Evolutionary conservation across 2,888 invertebrate genomes (phyloP).

Genomic region (Tetragonisca angustula): DNA sequence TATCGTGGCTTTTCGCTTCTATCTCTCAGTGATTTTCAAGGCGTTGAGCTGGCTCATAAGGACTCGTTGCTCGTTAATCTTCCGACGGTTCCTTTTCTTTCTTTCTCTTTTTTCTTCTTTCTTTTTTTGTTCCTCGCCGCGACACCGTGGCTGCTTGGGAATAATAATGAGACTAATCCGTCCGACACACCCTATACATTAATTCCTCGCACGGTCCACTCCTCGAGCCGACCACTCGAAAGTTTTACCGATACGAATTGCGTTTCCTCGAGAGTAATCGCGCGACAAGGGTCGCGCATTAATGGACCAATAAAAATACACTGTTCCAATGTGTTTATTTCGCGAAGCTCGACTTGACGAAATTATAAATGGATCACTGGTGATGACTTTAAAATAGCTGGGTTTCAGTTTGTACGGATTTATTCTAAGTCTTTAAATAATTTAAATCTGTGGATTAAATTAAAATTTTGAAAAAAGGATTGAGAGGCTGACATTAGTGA

Average conservation of each 20-base stretch:
- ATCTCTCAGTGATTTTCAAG: slow-evolving; percentile 65
- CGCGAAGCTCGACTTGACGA: background rate
- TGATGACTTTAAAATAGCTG: background rate
- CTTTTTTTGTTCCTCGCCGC: background rate
- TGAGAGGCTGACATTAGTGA: too few relatives aligned
- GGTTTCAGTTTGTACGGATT: background rate
- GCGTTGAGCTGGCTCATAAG: slow-evolving; percentile 62
- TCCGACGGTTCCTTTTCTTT: slow-evolving; percentile 26
- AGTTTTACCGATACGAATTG: slow-evolving; percentile 50
- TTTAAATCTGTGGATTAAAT: too few relatives aligned
- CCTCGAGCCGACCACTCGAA: slow-evolving; percentile 56
- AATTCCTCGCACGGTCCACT: slow-evolving; percentile 62
- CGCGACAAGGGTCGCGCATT: slow-evolving; percentile 17
- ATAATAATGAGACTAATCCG: slow-evolving; percentile 77
- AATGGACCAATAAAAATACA: slow-evolving; percentile 13
- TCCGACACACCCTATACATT: slow-evolving; percentile 71
- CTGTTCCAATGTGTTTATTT: background rate
- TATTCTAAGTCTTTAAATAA: background rate
- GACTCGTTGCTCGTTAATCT: slow-evolving; percentile 68
- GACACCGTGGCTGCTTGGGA: slow-evolving; percentile 63
- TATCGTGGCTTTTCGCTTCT: slow-evolving; percentile 41
- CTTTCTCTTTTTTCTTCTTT: slow-evolving; percentile 39
- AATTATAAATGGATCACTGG: background rate
- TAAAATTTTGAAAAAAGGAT: too few relatives aligned
- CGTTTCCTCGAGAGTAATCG: slow-evolving; percentile 25